Conservation (phyloP, 2,888 invertebrate genomes). For the Pristionchus exspectatus region DNA sequence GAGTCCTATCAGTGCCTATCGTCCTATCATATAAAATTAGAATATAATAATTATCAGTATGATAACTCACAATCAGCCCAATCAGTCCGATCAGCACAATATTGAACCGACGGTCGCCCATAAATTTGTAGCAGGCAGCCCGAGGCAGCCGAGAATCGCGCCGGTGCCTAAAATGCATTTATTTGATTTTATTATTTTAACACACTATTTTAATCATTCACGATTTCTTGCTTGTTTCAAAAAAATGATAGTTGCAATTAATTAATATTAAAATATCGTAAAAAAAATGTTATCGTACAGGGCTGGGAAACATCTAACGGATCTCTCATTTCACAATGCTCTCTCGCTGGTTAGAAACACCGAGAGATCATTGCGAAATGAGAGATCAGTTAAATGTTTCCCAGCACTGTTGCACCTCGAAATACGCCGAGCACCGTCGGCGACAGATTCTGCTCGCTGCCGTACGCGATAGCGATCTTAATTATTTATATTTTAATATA, state of each 20-base stretch:
- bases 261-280: not conserved
- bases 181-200: not conserved
- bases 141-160: conserved; percentile 53
- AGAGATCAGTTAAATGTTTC: too few relatives aligned
- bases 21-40: too few relatives aligned
- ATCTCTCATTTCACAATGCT: too few relatives aligned
- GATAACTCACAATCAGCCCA: conserved; percentile 53
- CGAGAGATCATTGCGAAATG: too few relatives aligned
- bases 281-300: too few relatives aligned
- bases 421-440: conserved; percentile 66
- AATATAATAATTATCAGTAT: not conserved
- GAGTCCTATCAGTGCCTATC: not conserved
- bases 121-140: conserved; percentile 48
- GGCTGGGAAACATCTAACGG: too few relatives aligned
- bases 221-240: not conserved
- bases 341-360: too few relatives aligned
- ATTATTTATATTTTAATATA: conserved; percentile 25
- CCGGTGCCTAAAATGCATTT: conserved; percentile 45
- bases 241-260: not conserved
- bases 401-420: too few relatives aligned
- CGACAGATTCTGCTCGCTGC: conserved; percentile 68
- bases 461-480: conserved; percentile 71
- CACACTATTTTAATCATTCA: not conserved
- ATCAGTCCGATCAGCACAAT: conserved; percentile 30
- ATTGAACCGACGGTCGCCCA: not conserved